phyloP scores from a whole-genome alignment of 92 coral and sea anemone genomes.

The Palythoa grandiflora region DNA sequence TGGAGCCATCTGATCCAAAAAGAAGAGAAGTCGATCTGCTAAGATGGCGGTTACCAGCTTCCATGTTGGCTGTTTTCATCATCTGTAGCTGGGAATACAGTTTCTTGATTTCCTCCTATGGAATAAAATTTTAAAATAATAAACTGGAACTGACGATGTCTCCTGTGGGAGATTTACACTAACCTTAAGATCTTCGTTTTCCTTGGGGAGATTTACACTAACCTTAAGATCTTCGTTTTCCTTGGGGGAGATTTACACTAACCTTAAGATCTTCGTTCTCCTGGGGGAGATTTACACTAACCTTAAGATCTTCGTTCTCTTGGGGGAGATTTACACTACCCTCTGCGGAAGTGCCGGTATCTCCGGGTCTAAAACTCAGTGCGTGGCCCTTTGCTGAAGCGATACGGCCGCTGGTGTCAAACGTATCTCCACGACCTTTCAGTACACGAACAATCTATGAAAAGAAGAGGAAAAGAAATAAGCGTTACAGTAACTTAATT shows the following conservation, averaged over 20 bases:
- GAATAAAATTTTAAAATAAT: not conserved
- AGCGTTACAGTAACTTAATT: not conserved
- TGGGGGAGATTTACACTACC: constrained; percentile 78
- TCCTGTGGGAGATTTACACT: not conserved
- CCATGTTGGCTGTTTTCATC: constrained; percentile 86
- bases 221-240: constrained; percentile 92
- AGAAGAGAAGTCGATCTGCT: constrained; percentile 67
- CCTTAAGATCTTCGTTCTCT: constrained; percentile 90
- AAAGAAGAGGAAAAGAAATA: not conserved
- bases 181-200: constrained; percentile 90
- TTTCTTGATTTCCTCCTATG: constrained; percentile 84
- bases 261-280: constrained; percentile 92
- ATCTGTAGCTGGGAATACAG: constrained; percentile 84
- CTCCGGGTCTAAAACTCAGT: constrained; percentile 54
- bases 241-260: not conserved
- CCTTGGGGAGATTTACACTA: constrained; percentile 67
- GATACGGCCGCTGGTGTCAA: constrained; percentile 85
- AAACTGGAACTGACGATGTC: not conserved
- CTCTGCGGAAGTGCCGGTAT: constrained; percentile 57
- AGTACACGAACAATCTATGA: constrained; percentile 76
- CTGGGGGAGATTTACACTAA: constrained; percentile 2
- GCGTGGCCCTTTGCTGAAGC: constrained; percentile 86
- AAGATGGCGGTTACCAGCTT: constrained; percentile 87
- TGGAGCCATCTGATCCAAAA: constrained; percentile 62
- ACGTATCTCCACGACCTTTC: constrained; percentile 85